Evolutionary conservation across 2,888 invertebrate species (phyloP), one percentile per base, ranked within the genome.

Genomic region (Vesta saturnalis): DNA sequence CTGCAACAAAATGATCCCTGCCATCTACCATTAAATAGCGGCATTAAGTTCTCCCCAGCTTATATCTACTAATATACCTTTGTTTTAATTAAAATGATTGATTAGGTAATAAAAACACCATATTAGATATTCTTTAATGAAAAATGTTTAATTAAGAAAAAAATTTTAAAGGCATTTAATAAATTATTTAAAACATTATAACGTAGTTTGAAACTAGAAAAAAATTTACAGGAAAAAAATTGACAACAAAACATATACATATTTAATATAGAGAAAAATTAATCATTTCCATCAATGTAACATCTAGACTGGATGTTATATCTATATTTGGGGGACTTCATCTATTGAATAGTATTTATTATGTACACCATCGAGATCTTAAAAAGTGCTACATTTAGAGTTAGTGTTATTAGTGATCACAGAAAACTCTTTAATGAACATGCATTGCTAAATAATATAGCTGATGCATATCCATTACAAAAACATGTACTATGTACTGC

Each of bases 361-460:
- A 78, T 77, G 73, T 78, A 79, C 78, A 75, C 78, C 77, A 77
- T 77, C 75, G 75, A 79, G 77, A 78, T 77, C 73, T 76, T 75
- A 73, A 72, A 74, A 73, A 77, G 78, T 78, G 79, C 78, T 77
- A 79, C 77, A 78, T 73, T 75, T 67, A 74, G 63, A 65, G 60
- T 69, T 69, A 76, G 77, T 75, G 76, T 76, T 68, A 69, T 76
- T 76, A 76, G 78, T 79, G 78, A 80, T 80, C 80, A 80, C 79
- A 79, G 79, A 77, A 79, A 78, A 76, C 68, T 67, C 63, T 70
- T 47, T 62, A 60, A 68, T 49, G 60, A 59, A 64, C 39, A 57
- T 46, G 46, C 60, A 63, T 15, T 39, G 55, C 19, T 18, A 15
- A 15, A 39, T 18, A 21, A 35, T 47, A 22, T 16, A 52, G 16